Base-by-base conservation (phyloP, 2,113 vertebrate genomes). In the Menura novaehollandiae region DNA sequence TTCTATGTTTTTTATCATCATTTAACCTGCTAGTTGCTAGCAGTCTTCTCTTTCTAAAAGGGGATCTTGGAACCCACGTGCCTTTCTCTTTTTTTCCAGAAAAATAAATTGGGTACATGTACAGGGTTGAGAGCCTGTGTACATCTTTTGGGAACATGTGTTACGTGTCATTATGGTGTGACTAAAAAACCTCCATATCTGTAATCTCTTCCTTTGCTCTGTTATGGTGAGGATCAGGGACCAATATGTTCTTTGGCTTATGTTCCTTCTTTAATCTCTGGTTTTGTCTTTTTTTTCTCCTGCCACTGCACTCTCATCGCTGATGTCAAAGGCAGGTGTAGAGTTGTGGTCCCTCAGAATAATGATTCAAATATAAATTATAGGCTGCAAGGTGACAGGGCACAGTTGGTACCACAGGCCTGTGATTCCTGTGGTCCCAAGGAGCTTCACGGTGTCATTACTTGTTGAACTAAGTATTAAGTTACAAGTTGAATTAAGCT, bases 111-210 rank as follows among this genome's bases (percentile, higher is more conserved):
- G 27, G 24, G 15, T 72, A 15, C 9, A 10, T 20, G 58, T 46
- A 21, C 4, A 43, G 53, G 26, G 13, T 37, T 73, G 68, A 69
- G 27, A 77, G 11, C 30, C 58, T 86, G 7, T 53, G 49, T 66
- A 19, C 0, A 1, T 46, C 44, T 92, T 83, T 41, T 85, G 47
- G 27, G 23, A 87, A 39, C 0, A 0, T 78, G 39, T 32, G 8
- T 53, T 69, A 32, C 16, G 9, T 51, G 17, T 43, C 23, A 27
- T 91, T 67, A 32, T 43, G 33, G 15, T 67, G 39, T 58, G 13
- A 67, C 44, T 53, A 2, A 72, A 90, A 39, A 28, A 3, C 0
- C 0, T 3, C 21, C 20, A 3, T 16, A 56, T 32, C 35, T 92
- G 9, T 66, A 73, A 53, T 55, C n/a, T 58, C 75, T 73, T 71